These are phyloP conservation scores for Gambusia affinis DNA, from an alignment of 2,113 vertebrate species.

Conservation along the genomic window DNA sequence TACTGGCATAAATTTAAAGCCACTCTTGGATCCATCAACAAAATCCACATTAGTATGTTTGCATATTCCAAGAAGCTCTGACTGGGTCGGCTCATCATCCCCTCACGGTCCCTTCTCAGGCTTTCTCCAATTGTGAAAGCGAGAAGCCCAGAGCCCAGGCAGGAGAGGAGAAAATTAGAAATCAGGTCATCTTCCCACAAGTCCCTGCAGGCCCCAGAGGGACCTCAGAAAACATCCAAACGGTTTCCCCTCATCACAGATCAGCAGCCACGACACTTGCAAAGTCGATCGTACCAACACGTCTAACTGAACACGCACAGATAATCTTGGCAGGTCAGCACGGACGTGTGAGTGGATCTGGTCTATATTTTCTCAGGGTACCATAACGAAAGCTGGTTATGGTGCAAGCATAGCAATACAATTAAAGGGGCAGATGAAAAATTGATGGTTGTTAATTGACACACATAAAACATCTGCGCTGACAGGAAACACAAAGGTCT, in stretches of 20 bases:
- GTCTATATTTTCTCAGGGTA: conserved; percentile 48
- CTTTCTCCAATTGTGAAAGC: conserved; percentile 51
- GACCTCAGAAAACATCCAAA: conserved; percentile 68
- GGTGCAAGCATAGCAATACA: conserved; percentile 37
- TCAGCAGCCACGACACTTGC: conserved; percentile 27
- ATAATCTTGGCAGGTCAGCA: conserved; percentile 13
- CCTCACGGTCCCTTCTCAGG: conserved; percentile 24
- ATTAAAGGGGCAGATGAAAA: conserved; percentile 62
- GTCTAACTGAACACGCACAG: conserved; percentile 23
- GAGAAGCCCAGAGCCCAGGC: conserved; percentile 52
- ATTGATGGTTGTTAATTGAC: conserved; percentile 74
- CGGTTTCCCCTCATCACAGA: conserved; percentile 63
- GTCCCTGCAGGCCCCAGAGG: conserved; percentile 72
- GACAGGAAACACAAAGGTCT: conserved; percentile 52
- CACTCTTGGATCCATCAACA: conserved; percentile 41
- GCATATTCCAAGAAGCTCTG: conserved; percentile 17
- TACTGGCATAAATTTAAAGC: conserved; percentile 13
- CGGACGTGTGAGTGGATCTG: conserved; percentile 16
- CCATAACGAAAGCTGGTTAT: conserved; percentile 44
- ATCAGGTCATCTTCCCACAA: conserved; percentile 80
- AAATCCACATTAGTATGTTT: conserved; percentile 35
- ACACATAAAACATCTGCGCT: conserved; percentile 37
- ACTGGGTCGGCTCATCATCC: conserved; percentile 11
- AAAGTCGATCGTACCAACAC: conserved; percentile 28
- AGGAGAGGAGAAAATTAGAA: conserved; percentile 73